These are phyloP conservation scores for Portevinia maculata DNA, from an alignment of 2,888 invertebrate species.

Conservation along the genomic window DNA sequence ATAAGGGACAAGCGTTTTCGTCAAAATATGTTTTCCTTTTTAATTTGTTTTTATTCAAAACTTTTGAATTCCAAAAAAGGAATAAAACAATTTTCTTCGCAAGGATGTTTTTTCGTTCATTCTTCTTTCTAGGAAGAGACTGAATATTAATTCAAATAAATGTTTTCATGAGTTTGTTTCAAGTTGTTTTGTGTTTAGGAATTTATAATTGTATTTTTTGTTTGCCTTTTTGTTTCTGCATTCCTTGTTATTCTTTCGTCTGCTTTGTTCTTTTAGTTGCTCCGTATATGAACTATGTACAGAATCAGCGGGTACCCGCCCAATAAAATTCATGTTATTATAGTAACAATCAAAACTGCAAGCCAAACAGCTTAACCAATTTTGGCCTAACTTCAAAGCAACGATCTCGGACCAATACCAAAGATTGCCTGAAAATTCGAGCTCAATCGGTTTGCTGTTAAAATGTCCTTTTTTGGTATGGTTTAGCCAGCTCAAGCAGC, in stretches of 20 bases:
- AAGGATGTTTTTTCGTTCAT: conserved; percentile 10
- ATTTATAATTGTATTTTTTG: conserved; percentile 21
- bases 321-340: no score
- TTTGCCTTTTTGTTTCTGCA: background rate
- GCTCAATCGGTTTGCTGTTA: no score
- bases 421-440: no score
- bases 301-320: no score
- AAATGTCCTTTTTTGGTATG: no score
- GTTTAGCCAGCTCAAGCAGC: no score
- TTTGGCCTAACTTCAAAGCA: no score
- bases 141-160: conserved; percentile 68
- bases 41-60: conserved; percentile 18
- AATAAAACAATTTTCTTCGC: background rate
- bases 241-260: background rate
- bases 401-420: no score
- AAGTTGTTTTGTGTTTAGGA: conserved; percentile 32
- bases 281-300: no score
- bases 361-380: no score
- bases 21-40: conserved; percentile 1
- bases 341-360: no score
- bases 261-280: no score
- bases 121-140: conserved; percentile 11
- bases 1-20: background rate
- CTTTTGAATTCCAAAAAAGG: conserved; percentile 3
- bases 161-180: conserved; percentile 56